Evolutionary conservation across 2,113 vertebrate genomes (phyloP).

Genomic region (Istiophorus platypterus): DNA sequence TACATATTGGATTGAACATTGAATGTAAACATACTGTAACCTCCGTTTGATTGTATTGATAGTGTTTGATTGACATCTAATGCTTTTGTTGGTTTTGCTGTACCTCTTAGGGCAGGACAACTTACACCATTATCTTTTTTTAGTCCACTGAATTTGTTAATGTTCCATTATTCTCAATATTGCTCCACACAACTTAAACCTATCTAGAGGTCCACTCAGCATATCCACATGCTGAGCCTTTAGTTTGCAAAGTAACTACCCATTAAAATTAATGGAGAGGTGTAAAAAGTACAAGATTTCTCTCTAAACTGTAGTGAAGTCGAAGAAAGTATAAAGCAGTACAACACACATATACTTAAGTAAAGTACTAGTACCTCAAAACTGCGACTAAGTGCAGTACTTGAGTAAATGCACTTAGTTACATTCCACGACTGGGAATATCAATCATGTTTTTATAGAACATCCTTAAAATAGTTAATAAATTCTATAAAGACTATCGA

Average conservation of each 20-base stretch:
- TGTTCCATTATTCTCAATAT: no score
- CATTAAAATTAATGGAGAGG: neutral
- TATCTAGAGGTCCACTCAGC: neutral
- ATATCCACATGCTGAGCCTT: neutral
- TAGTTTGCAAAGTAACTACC: neutral
- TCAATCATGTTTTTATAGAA: neutral
- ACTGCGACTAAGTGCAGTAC: no score
- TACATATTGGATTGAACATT: neutral
- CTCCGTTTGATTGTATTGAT: neutral
- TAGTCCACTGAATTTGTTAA: neutral
- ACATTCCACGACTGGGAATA: no score
- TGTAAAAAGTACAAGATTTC: no score
- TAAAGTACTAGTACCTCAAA: neutral
- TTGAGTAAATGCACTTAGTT: no score
- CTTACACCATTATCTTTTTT: neutral
- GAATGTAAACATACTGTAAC: neutral
- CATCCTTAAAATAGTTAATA: neutral
- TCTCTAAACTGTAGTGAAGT: no score
- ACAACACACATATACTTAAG: neutral
- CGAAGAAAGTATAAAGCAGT: no score
- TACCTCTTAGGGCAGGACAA: no score
- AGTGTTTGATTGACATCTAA: neutral
- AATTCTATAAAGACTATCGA: no score
- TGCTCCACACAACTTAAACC: neutral
- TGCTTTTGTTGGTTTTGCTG: neutral